Percentiles rank a stretch among this genome's conserved stretches.
These are phyloP conservation scores for Euthynnus affinis DNA, from an alignment of 2,797 vertebrate species.

Conservation along the genomic window DNA sequence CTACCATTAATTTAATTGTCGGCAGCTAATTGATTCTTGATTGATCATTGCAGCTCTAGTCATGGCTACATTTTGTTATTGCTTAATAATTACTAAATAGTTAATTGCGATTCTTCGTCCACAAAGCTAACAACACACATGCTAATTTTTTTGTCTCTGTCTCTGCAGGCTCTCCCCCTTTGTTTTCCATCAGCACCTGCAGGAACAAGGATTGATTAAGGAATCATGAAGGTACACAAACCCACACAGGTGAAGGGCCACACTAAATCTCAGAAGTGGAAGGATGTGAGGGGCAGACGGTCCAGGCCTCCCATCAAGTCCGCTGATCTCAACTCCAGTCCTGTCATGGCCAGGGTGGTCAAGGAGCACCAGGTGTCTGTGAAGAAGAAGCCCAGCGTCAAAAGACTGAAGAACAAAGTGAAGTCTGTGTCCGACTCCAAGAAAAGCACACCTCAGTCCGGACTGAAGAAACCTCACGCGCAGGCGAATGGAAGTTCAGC, in stretches of 20 bases:
- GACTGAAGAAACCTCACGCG: slow-evolving; percentile 32
- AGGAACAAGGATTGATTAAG: slow-evolving; percentile 8
- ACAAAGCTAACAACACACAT: not conserved
- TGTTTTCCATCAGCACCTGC: slow-evolving; percentile 19
- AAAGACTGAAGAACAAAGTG: slow-evolving; percentile 80
- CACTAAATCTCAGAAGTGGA: slow-evolving; percentile 75
- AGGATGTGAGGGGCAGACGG: slow-evolving; percentile 76
- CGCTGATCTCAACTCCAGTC: slow-evolving; percentile 61
- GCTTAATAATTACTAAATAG: not conserved
- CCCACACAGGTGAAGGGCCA: slow-evolving; percentile 55
- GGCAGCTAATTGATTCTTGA: no score
- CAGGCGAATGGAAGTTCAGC: slow-evolving; percentile 78
- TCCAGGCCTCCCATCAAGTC: slow-evolving; percentile 58
- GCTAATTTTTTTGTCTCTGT: not conserved
- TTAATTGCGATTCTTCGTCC: not conserved
- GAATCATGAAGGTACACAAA: slow-evolving; percentile 86
- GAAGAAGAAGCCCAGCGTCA: slow-evolving; percentile 79
- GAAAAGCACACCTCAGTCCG: slow-evolving; percentile 26
- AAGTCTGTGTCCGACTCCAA: slow-evolving; percentile 56
- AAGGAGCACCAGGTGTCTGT: slow-evolving; percentile 68
- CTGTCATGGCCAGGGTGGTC: slow-evolving; percentile 57
- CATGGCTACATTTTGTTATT: no score
- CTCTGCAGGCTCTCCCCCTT: slow-evolving; percentile 38
- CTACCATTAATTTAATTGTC: no score
- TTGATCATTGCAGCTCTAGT: no score